phyloP scores from a whole-genome alignment of 2,888 invertebrate genomes.

The Apodemia zela region DNA sequence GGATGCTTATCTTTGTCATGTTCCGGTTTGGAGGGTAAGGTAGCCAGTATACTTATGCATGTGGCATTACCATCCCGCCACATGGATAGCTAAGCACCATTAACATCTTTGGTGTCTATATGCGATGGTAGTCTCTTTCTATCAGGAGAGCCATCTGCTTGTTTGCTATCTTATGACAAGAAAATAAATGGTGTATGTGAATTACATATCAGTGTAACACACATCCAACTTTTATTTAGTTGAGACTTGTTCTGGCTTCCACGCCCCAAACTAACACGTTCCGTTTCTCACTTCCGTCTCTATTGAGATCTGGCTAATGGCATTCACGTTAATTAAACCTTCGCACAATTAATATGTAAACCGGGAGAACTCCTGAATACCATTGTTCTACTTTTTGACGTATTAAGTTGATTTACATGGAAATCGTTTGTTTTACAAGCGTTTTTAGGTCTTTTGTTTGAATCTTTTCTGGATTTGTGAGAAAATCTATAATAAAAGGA shows the following conservation, averaged over 20 bases:
- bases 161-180: no score
- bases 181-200: no score
- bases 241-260: constrained; percentile 13
- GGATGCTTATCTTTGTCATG: no score
- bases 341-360: constrained; percentile 25
- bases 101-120: no score
- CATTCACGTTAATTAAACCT: constrained; percentile 22
- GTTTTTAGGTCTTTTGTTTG: not conserved
- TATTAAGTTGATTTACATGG: constrained; percentile 11
- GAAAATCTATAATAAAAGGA: not conserved
- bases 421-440: not conserved
- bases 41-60: no score
- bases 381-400: constrained; percentile 14
- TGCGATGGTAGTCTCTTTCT: no score
- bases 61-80: no score
- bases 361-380: constrained; percentile 16
- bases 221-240: constrained; percentile 8
- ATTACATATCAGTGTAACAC: not conserved
- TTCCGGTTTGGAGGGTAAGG: no score
- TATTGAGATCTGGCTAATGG: constrained; percentile 22
- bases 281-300: constrained; percentile 16
- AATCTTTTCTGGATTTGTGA: not conserved
- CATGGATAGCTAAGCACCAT: no score
- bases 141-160: no score
- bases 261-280: constrained; percentile 13